Base-by-base conservation (phyloP, 2,888 invertebrate genomes). In the Tricholauxania praeusta region DNA sequence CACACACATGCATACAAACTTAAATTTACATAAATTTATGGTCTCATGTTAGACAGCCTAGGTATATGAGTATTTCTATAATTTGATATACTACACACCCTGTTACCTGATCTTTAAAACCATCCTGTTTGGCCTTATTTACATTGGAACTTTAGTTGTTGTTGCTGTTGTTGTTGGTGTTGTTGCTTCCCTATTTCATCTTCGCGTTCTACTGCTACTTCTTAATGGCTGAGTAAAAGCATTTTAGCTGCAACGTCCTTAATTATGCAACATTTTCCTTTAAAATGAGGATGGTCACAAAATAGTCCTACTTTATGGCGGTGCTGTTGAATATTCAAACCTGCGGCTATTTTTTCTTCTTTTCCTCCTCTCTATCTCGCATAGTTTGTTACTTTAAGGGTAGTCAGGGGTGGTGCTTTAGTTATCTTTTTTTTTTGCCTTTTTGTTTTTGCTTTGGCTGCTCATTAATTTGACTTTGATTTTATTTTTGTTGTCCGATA, bases 261-360 rank as follows among this genome's bases (percentile, higher is more conserved):
- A 82, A 82, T 80, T 80, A 81, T 82, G 80, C 80, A 81, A 82
- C 82, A 80, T 79, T 81, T 80, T 79, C 80, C 78, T 79, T 74
- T 72, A 48, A 49, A 64, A 39, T 39, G 39, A 49, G 64, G 49
- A 64, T 47, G 72, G 76, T 79, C 79, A 79, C 80, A 77, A 78
- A 74, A 75, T 55, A 68, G 68, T 59, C 73, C 66, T 74, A 64
- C 19, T 57, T 65, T 78, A 72, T 10, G 17, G 59, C n/a, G 15
- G 17, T 59, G 8, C 22, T 72, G 74, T 78, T 81, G 80, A 78
- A 83, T 82, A 81, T 82, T 81, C 80, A 82, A 81, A 80, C 76
- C 76, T 59, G 72, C 66, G 76, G 57, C 71, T 51, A 59, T 72
- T 72, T 60, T 71, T 59, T 65, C 68, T 73, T 72, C 74, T 74